Conservation (phyloP, 2,797 vertebrate genomes). For the Clarias platycephalus region DNA sequence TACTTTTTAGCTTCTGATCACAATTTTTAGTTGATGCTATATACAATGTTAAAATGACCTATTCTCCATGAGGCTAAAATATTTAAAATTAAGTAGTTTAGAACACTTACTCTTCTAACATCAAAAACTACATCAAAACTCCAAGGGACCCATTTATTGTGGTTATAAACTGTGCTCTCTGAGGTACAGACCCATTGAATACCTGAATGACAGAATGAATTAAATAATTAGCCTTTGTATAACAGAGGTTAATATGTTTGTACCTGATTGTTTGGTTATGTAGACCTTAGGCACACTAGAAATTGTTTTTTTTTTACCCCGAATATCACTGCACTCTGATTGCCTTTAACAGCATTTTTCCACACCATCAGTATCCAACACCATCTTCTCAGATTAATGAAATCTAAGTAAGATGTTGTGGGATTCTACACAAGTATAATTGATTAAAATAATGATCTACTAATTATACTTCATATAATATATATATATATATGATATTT, state of each 20-base stretch:
- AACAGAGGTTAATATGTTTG: conserved; percentile 28
- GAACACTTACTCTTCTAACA: background rate
- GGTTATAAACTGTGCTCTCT: conserved; percentile 8
- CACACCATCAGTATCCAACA: too few relatives aligned
- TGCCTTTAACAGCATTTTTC: too few relatives aligned
- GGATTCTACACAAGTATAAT: background rate
- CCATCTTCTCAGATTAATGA: too few relatives aligned
- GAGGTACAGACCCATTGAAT: conserved; percentile 36
- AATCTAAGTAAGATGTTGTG: background rate
- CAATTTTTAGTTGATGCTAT: background rate
- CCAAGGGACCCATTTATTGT: too few relatives aligned
- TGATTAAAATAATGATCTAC: background rate
- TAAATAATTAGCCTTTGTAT: conserved; percentile 47
- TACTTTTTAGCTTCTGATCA: background rate
- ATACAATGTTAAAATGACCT: background rate
- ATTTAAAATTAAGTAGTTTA: background rate
- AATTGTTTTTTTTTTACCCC: too few relatives aligned
- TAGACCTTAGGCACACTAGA: conserved; percentile 13
- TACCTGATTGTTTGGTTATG: conserved; percentile 42
- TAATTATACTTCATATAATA: background rate
- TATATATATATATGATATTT: background rate
- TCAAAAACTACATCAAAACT: background rate
- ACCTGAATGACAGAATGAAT: conserved; percentile 44
- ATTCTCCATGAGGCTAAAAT: background rate
- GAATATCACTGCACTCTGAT: background rate